Evolutionary conservation across 2,113 vertebrate species (phyloP), one percentile per base, ranked within the genome.

Genomic region (Chaenogobius annularis): DNA sequence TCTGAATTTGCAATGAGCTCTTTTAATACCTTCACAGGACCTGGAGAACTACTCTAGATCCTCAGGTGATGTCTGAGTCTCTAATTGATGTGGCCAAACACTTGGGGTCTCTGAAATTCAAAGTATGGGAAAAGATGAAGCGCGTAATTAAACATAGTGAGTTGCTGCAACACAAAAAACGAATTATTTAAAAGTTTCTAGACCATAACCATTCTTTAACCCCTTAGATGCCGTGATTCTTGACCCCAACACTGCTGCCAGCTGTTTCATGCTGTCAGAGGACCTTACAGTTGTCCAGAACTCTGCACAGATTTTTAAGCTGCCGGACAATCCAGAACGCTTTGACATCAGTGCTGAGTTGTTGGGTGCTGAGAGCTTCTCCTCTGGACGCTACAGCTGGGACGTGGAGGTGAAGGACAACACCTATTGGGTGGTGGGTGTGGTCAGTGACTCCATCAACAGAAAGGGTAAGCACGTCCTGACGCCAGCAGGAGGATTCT

Each of bases 71-170:
- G 19, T 77, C 82, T 50, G 91, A 55, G 3, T 80, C 85, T 55
- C 82, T 94, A 40, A 83, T 94, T n/a, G 90, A 94, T 58, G 89
- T 94, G 66, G 89, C 90, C 48, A 93, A 88, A 58, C 91, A 94
- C 86, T 47, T 93, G 75, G 93, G 93, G 58, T 93, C 91, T 46
- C 70, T 94, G 65, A 93, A 91, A 74, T 94, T 87, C 59, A 85
- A 89, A 70, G 81, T 94, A 64, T 94, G 93, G 93, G 92, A 94
- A 70, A 93, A 92, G 77, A 94, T 94, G 93, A 90, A 87, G 87
- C 83, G 74, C 7, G 77, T 90, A 14, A 26, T 94, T 59, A 85
- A 84, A 80, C 93, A 92, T 35, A 79, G 93, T 94, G 66, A 93
- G 93, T 92, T 66, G 15, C 7, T 69, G 26, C 56, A 26, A 22